These are phyloP conservation scores for Alcedo quadribrachys DNA, from an alignment of 2,797 vertebrate genomes.

Conservation along the genomic window DNA sequence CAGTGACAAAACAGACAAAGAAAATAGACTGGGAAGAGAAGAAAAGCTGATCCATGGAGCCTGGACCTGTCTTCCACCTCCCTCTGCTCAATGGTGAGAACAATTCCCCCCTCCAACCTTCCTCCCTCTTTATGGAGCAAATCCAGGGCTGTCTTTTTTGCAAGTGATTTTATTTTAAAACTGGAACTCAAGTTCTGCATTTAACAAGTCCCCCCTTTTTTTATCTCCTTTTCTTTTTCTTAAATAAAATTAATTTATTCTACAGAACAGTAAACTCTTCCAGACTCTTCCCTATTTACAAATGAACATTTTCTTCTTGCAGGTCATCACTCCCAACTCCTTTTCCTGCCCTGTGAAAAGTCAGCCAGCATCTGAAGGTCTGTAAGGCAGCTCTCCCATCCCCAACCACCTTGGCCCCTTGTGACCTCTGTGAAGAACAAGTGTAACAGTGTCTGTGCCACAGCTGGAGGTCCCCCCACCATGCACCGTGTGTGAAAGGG, in stretches of 20 bases:
- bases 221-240: not conserved
- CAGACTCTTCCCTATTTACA: constrained; percentile 73
- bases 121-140: not conserved
- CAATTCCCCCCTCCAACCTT: not conserved
- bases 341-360: not conserved
- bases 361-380: not conserved
- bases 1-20: not conserved
- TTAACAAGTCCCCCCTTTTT: not conserved
- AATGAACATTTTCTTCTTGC: constrained; percentile 60
- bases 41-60: not conserved
- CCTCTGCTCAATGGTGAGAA: not conserved
- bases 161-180: constrained; percentile 68
- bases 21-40: not conserved
- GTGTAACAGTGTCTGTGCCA: accelerated
- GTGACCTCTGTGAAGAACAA: not conserved
- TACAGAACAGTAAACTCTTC: constrained; percentile 70
- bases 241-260: constrained; percentile 77
- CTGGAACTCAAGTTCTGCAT: not conserved
- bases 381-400: constrained; percentile 8
- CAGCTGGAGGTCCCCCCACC: not conserved
- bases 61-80: not conserved
- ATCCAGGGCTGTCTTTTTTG: constrained; percentile 14
- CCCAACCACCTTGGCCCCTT: not conserved
- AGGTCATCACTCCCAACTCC: not conserved
- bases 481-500: accelerated